Evolutionary conservation across 2,113 vertebrate species (phyloP).

Genomic region (Triplophysa tibetana): DNA sequence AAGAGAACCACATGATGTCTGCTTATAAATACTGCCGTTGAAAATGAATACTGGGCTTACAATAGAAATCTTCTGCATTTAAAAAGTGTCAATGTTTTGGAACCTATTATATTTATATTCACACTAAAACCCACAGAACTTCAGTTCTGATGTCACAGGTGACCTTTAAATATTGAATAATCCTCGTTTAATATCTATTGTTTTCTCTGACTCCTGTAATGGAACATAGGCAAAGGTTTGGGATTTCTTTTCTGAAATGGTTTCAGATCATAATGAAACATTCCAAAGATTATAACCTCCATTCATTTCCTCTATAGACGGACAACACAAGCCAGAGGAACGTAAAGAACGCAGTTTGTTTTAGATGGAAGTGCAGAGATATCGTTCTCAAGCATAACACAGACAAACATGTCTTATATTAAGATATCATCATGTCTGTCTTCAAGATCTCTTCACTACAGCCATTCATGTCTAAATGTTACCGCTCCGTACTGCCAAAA

Average conservation of each 20-base stretch:
- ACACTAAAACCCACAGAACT: neutral
- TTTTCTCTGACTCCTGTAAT: neutral
- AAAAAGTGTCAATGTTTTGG: too few relatives aligned
- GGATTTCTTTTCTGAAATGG: too few relatives aligned
- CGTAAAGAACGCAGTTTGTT: constrained; percentile 29
- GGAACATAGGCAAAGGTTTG: neutral
- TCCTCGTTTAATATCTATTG: neutral
- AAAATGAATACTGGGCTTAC: neutral
- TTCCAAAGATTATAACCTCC: constrained; percentile 4
- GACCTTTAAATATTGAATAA: neutral
- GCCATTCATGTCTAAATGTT: neutral
- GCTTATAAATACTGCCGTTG: too few relatives aligned
- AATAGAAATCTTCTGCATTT: neutral
- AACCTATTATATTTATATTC: too few relatives aligned
- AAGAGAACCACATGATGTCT: too few relatives aligned
- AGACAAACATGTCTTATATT: neutral
- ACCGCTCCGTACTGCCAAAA: too few relatives aligned
- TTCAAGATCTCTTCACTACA: constrained; percentile 18
- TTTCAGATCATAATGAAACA: neutral
- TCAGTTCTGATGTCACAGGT: neutral
- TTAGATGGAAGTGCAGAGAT: neutral
- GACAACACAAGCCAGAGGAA: constrained; percentile 8
- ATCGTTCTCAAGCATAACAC: neutral
- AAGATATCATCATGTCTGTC: neutral
- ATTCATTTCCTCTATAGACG: constrained; percentile 7